Evolutionary conservation across 1,140 invertebrate genomes (phyloP).

Genomic region (Aphidius ervi): DNA sequence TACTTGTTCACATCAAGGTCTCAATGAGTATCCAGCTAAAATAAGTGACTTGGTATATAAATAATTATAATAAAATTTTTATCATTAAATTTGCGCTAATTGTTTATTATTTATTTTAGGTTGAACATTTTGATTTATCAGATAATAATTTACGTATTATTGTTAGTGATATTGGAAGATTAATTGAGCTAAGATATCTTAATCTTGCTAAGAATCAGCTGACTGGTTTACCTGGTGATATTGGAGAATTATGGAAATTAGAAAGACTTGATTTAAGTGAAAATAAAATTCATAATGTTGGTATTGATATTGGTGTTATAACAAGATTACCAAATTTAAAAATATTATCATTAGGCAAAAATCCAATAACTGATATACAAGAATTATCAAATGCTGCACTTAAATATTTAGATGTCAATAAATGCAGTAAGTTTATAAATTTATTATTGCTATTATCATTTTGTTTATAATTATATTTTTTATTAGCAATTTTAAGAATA

Average conservation of each 20-base stretch:
- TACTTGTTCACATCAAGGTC: conserved; percentile 28
- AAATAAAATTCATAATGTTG: conserved; percentile 28
- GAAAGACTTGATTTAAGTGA: conserved; percentile 35
- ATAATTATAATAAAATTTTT: conserved; percentile 1
- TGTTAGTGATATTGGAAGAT: conserved; percentile 29
- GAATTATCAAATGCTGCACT: conserved; percentile 31
- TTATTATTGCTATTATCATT: background rate
- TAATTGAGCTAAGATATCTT: conserved; percentile 35
- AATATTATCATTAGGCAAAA: conserved; percentile 36
- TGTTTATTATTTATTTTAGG: conserved; percentile 23
- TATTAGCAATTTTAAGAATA: conserved; percentile 33
- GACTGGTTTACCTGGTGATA: conserved; percentile 29
- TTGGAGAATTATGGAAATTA: conserved; percentile 32
- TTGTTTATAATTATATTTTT: background rate
- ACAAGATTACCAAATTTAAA: conserved; percentile 31
- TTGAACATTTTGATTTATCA: conserved; percentile 42
- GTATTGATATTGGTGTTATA: conserved; percentile 28
- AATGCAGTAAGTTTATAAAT: conserved; percentile 35
- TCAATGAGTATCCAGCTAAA: conserved; percentile 33
- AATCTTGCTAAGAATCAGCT: conserved; percentile 41
- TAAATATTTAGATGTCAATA: conserved; percentile 34
- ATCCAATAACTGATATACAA: conserved; percentile 35
- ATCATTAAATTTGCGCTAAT: background rate
- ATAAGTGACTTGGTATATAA: conserved; percentile 28
- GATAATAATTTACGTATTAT: conserved; percentile 34